A percentile compares a stretch with the other conserved stretches of the same genome.
These are phyloP conservation scores for Labrus mixtus DNA, from an alignment of 2,113 vertebrate genomes.

Conservation along the genomic window DNA sequence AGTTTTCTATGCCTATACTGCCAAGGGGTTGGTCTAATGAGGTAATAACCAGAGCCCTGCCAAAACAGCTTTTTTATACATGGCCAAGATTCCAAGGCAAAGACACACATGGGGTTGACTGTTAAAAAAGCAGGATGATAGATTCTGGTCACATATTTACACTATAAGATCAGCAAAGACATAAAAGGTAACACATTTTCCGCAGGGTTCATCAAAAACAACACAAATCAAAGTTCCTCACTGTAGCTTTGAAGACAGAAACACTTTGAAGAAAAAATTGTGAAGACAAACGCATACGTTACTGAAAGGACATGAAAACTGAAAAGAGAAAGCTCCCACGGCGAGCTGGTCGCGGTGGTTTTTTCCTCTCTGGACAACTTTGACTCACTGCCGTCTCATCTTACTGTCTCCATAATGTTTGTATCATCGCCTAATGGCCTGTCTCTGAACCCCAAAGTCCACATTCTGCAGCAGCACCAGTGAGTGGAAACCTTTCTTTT, in stretches of 20 bases:
- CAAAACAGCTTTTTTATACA: too few species aligned
- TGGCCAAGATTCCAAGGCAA: too few species aligned
- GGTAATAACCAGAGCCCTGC: too few species aligned
- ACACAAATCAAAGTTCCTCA: too few species aligned
- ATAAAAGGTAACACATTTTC: too few species aligned
- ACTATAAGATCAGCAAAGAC: too few species aligned
- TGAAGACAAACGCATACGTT: not conserved
- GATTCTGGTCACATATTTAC: too few species aligned
- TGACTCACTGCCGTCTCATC: slow-evolving; percentile 38
- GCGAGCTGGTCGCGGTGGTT: slow-evolving; percentile 9
- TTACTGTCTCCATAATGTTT: slow-evolving; percentile 48
- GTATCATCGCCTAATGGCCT: slow-evolving; percentile 37
- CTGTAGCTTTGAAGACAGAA: not conserved
- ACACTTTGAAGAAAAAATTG: not conserved
- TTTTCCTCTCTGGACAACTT: slow-evolving; percentile 24
- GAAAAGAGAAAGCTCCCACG: slow-evolving; percentile 5
- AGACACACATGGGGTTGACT: too few species aligned
- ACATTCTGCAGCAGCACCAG: slow-evolving; percentile 28
- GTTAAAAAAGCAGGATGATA: too few species aligned
- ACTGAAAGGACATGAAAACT: slow-evolving; percentile 9
- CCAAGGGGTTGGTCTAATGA: too few species aligned
- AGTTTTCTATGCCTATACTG: too few species aligned
- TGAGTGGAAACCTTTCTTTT: slow-evolving; percentile 9
- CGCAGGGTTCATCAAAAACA: too few species aligned
- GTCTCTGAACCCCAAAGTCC: slow-evolving; percentile 53